Percentiles rank a stretch among this genome's conserved stretches.
Conservation (phyloP, 2,113 vertebrate species). For the Caretta caretta region DNA sequence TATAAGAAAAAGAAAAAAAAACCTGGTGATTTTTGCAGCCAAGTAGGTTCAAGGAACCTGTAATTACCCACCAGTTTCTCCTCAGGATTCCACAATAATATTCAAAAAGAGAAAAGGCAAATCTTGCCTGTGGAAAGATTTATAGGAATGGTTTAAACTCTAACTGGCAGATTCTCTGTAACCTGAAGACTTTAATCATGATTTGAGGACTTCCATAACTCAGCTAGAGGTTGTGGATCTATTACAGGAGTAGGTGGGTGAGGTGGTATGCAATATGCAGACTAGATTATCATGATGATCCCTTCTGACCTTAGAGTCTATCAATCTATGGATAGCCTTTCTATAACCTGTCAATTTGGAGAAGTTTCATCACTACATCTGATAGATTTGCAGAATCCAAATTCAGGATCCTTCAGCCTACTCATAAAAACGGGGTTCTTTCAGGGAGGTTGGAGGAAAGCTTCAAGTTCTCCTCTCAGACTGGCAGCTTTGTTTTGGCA, state of each 20-base stretch:
- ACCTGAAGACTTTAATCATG: not conserved
- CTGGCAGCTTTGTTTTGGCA: not conserved
- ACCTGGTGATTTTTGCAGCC: accelerated
- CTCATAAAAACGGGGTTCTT: not conserved
- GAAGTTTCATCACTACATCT: not conserved
- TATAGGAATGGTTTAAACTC: not conserved
- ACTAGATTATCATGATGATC: not conserved
- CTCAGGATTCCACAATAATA: not conserved
- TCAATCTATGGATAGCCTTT: not conserved
- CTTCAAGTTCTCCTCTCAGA: not conserved
- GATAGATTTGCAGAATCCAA: not conserved
- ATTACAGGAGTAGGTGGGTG: not conserved
- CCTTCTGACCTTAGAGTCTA: not conserved
- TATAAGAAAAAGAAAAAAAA: not conserved
- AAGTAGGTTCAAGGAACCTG: not conserved
- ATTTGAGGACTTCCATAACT: not conserved
- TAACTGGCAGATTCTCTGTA: not conserved
- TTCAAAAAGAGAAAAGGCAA: not conserved
- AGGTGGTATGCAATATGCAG: not conserved
- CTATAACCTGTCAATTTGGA: not conserved
- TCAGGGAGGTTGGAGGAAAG: not conserved
- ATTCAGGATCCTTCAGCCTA: not conserved
- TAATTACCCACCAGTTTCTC: accelerated
- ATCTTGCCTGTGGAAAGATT: accelerated
- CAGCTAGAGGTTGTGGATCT: not conserved